Percentiles rank a stretch among this genome's conserved stretches.
Evolutionary conservation across 2,797 vertebrate genomes (phyloP).

Genomic region (Echeneis naucrates): DNA sequence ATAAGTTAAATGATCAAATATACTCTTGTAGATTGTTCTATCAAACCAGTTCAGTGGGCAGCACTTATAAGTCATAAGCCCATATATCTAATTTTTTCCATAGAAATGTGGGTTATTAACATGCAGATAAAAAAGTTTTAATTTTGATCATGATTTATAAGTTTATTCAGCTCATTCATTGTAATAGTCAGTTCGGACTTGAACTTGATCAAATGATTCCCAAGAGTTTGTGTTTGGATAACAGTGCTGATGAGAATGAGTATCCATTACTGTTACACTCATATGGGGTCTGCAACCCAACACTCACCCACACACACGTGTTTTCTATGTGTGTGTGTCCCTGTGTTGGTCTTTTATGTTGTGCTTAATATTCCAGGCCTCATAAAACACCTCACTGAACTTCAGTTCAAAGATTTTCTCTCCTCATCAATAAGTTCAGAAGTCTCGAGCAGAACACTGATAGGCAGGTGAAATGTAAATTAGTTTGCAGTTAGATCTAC

Average conservation of each 20-base stretch:
- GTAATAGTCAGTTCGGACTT: background rate
- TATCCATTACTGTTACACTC: background rate
- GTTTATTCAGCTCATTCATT: too few species aligned
- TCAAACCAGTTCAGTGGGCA: background rate
- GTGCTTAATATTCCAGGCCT: background rate
- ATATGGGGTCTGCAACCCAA: background rate
- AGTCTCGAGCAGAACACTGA: background rate
- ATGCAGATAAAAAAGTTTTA: slow-evolving; percentile 5
- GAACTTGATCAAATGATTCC: background rate
- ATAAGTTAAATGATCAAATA: background rate
- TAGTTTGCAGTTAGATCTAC: slow-evolving; percentile 27
- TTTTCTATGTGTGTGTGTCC: background rate
- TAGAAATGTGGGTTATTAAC: background rate
- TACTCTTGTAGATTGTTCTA: background rate
- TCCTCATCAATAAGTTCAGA: slow-evolving; percentile 8
- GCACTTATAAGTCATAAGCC: too few species aligned
- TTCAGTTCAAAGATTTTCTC: slow-evolving; percentile 11
- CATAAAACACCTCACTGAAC: slow-evolving; percentile 16
- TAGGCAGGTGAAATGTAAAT: slow-evolving; percentile 39
- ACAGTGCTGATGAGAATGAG: background rate
- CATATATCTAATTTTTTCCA: background rate
- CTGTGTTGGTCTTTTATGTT: background rate
- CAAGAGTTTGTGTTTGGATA: background rate
- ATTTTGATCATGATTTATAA: too few species aligned
- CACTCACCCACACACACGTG: background rate